Conservation (phyloP, 2,888 invertebrate species). For the Fissipunctia ypsillon region DNA sequence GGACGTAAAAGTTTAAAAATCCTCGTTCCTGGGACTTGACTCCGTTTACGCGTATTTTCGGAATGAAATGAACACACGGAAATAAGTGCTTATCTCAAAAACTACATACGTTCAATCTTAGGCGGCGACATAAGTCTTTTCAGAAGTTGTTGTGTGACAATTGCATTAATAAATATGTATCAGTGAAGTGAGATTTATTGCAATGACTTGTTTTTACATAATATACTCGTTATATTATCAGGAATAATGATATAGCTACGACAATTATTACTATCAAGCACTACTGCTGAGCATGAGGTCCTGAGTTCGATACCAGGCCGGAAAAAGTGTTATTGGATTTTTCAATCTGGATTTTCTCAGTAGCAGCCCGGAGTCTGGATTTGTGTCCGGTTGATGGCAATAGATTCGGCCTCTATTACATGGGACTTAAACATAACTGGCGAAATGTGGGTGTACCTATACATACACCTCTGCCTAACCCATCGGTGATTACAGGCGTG, state of each 20-base stretch:
- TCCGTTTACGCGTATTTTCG: background rate
- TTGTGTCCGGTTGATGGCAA: background rate
- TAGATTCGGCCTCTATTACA: background rate
- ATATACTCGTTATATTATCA: background rate
- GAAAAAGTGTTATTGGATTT: background rate
- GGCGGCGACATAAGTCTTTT: background rate
- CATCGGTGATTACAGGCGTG: background rate
- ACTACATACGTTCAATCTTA: conserved; percentile 1
- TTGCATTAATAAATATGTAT: conserved; percentile 5
- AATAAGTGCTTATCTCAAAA: background rate
- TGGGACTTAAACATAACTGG: background rate
- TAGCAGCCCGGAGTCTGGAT: background rate
- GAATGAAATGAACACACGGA: background rate
- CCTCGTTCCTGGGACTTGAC: background rate
- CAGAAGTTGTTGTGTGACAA: background rate
- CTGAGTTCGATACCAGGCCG: background rate
- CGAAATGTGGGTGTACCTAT: background rate
- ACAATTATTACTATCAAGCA: conserved; percentile 3
- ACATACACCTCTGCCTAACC: background rate
- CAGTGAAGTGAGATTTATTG: conserved; percentile 40
- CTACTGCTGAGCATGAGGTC: background rate
- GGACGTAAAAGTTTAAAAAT: background rate
- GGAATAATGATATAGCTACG: background rate
- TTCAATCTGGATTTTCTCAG: background rate
- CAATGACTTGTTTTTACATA: background rate